phyloP scores from a whole-genome alignment of 2,888 invertebrate species.

The Arctia plantaginis region DNA sequence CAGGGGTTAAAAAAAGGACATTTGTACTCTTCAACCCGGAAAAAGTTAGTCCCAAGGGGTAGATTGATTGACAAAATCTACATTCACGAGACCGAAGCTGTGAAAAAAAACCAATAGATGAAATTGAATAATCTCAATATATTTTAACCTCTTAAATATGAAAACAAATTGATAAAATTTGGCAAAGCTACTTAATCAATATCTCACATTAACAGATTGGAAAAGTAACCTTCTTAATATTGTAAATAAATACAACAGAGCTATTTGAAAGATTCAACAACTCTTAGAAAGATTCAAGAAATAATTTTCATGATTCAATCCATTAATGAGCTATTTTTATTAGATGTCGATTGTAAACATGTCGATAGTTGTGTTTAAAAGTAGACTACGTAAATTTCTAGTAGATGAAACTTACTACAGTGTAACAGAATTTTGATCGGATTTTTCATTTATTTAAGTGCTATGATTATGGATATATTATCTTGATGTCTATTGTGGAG shows the following conservation, averaged over 20 bases:
- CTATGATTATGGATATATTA: too few species aligned
- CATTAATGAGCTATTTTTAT: not conserved
- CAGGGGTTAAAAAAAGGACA: slow-evolving; percentile 8
- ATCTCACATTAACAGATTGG: not conserved
- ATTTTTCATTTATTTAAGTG: too few species aligned
- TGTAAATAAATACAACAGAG: not conserved
- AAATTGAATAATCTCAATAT: not conserved
- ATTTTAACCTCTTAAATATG: not conserved
- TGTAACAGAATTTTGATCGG: too few species aligned
- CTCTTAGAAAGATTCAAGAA: not conserved
- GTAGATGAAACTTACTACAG: too few species aligned
- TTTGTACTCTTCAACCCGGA: slow-evolving; percentile 1
- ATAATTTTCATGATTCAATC: not conserved
- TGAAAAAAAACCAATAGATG: not conserved
- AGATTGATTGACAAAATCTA: not conserved
- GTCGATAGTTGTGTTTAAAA: too few species aligned
- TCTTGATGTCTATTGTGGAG: too few species aligned
- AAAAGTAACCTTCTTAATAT: not conserved
- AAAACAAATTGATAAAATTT: not conserved
- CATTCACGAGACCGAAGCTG: not conserved
- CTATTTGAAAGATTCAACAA: not conserved
- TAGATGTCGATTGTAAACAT: too few species aligned
- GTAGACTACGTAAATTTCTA: too few species aligned
- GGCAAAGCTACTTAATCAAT: not conserved
- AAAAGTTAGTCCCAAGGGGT: not conserved